Conservation (phyloP, 2,797 vertebrate genomes). For the Hafferia zeledoni region DNA sequence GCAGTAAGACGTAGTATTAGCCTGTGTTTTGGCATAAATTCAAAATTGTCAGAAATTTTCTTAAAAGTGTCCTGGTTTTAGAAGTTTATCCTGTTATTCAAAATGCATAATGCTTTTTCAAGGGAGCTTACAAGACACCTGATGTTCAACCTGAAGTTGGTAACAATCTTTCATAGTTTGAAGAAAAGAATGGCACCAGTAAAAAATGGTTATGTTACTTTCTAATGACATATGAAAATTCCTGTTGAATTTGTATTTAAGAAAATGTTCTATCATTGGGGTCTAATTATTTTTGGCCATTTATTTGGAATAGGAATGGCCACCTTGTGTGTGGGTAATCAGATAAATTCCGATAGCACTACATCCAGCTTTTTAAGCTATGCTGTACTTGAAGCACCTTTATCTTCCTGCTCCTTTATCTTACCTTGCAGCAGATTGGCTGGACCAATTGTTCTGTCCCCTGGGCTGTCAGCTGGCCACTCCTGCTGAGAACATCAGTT, state of each 20-base stretch:
- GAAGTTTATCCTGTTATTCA: not conserved
- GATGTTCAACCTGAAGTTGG: not conserved
- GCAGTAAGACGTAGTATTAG: not conserved
- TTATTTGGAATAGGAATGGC: not conserved
- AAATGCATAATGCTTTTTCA: not conserved
- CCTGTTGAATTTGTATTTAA: not conserved
- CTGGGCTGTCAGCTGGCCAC: not conserved
- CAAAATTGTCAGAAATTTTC: not conserved
- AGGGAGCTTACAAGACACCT: not conserved
- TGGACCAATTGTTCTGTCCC: not conserved
- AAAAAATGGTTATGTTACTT: not conserved
- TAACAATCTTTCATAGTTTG: not conserved
- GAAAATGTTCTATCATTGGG: fast-evolving
- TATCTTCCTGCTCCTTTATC: not conserved
- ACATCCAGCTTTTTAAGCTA: not conserved
- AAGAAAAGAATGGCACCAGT: fast-evolving
- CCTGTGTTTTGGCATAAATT: not conserved
- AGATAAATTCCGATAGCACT: not conserved
- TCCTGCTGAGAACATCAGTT: not conserved
- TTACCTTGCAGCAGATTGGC: not conserved
- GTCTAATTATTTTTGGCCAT: not conserved
- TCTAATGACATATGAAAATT: not conserved
- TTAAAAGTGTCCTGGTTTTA: not conserved
- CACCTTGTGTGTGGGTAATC: not conserved
- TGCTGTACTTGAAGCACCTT: not conserved